Conservation (phyloP, 2,888 invertebrate species). For the Nudaria mundana region DNA sequence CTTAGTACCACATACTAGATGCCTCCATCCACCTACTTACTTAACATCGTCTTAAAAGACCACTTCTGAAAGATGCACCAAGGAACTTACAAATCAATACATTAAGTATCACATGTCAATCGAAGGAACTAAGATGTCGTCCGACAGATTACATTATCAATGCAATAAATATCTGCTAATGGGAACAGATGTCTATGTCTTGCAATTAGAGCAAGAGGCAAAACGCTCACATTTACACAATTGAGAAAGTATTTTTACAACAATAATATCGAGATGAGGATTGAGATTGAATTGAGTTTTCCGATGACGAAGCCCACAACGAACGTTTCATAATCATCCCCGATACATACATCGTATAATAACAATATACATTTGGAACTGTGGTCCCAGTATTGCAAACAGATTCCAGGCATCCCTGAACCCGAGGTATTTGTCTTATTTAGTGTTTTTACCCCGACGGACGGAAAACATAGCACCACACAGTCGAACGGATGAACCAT, state of each 20-base stretch:
- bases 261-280: neutral
- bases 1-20: conserved; percentile 10
- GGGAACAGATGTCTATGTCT: conserved; percentile 25
- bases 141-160: conserved; percentile 22
- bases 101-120: conserved; percentile 26
- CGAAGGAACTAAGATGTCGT: conserved; percentile 24
- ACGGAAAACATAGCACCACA: too few species aligned
- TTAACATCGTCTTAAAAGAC: neutral
- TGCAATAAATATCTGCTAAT: conserved; percentile 32
- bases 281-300: too few species aligned
- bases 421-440: too few species aligned
- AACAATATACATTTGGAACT: too few species aligned
- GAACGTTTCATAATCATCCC: too few species aligned
- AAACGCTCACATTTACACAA: conserved; percentile 15
- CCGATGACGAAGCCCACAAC: too few species aligned
- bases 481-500: too few species aligned
- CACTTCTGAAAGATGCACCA: conserved; percentile 4
- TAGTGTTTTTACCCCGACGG: too few species aligned
- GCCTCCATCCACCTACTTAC: conserved; percentile 1
- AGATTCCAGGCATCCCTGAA: too few species aligned
- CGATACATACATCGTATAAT: too few species aligned
- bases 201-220: conserved; percentile 20
- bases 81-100: conserved; percentile 12
- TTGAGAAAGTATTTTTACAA: conserved; percentile 16
- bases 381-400: too few species aligned